These are phyloP conservation scores for Dicentrarchus labrax DNA, from an alignment of 2,113 vertebrate species.

Conservation along the genomic window DNA sequence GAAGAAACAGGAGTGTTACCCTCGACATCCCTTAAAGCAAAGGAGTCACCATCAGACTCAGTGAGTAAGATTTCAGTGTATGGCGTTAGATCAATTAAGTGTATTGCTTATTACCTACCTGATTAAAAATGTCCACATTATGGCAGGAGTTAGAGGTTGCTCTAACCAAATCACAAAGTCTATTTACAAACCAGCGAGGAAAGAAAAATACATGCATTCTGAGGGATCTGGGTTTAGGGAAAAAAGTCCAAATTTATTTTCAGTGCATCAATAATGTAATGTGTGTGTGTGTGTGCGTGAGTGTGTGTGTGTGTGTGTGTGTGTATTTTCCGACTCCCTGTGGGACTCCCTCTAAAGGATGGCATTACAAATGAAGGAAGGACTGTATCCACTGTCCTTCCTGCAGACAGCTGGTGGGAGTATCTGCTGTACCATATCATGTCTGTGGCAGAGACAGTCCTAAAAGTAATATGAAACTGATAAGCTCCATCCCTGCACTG, in stretches of 20 bases:
- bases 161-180: conserved; percentile 64
- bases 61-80: conserved; percentile 49
- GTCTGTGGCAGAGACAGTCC: conserved; percentile 43
- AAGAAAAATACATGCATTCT: conserved; percentile 35
- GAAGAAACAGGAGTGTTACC: conserved; percentile 74
- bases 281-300: conserved; percentile 27
- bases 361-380: conserved; percentile 61
- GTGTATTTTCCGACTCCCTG: conserved; percentile 36
- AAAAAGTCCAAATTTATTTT: conserved; percentile 52
- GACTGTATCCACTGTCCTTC: conserved; percentile 65
- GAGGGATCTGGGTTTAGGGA: conserved; percentile 52
- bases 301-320: conserved; percentile 25
- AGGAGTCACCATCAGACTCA: conserved; percentile 44
- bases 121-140: conserved; percentile 68
- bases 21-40: conserved; percentile 64
- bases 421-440: conserved; percentile 61
- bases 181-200: conserved; percentile 64
- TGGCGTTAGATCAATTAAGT: conserved; percentile 53
- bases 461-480: conserved; percentile 60
- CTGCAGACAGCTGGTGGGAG: conserved; percentile 60
- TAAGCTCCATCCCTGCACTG: conserved; percentile 45
- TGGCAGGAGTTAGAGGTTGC: conserved; percentile 66
- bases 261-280: conserved; percentile 41
- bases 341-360: conserved; percentile 53
- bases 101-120: conserved; percentile 79